A percentile compares a stretch with the other conserved stretches of the same genome.
These are phyloP conservation scores for Geotrypetes seraphini DNA, from an alignment of 2,797 vertebrate genomes.

Conservation along the genomic window DNA sequence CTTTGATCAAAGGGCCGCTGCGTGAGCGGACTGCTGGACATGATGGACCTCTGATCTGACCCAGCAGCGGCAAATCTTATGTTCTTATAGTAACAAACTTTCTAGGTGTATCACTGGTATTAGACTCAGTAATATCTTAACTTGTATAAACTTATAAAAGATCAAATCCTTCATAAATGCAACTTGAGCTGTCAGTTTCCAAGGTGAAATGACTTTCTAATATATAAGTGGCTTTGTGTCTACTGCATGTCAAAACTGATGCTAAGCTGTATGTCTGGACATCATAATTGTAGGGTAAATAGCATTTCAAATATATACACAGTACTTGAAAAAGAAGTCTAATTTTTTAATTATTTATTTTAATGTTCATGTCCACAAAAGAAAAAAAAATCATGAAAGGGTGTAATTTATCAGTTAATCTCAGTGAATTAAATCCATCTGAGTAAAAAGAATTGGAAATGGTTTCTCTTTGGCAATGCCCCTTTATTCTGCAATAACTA, in stretches of 20 bases:
- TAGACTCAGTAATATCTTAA: no score
- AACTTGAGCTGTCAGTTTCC: no score
- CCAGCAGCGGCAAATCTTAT: no score
- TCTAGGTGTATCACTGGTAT: no score
- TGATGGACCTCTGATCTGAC: no score
- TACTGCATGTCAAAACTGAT: neutral
- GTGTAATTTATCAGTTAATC: constrained; percentile 21
- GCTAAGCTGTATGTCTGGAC: neutral
- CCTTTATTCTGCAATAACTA: constrained; percentile 25
- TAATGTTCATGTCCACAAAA: constrained; percentile 12
- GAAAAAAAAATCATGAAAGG: neutral
- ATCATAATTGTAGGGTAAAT: neutral
- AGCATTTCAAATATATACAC: constrained; percentile 4
- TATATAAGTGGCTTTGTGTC: neutral
- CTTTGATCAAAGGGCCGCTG: no score
- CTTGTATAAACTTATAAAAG: no score
- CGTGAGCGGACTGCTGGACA: no score
- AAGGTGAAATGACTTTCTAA: neutral
- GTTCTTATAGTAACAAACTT: no score
- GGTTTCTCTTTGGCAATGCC: constrained; percentile 14
- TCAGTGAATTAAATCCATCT: constrained; percentile 29
- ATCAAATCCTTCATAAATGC: accelerated
- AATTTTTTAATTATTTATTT: constrained; percentile 5
- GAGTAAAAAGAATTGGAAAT: constrained; percentile 26
- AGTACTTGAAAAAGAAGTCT: neutral